Evolutionary conservation across 2,888 invertebrate genomes (phyloP).

Genomic region (Creontiades dilutus): DNA sequence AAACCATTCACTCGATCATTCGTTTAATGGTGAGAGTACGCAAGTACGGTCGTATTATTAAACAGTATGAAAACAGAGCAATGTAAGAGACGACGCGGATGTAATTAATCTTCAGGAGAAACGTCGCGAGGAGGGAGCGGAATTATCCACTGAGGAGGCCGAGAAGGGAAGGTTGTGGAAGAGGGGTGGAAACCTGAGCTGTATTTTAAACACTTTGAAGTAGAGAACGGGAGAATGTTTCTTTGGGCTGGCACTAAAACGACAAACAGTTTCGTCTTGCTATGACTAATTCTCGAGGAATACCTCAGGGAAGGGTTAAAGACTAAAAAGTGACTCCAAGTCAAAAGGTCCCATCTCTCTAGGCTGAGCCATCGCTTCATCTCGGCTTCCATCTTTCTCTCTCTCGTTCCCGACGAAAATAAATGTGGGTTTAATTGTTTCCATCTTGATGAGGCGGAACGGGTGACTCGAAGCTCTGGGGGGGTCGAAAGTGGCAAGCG

Average conservation of each 20-base stretch:
- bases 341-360: not conserved
- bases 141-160: too few species aligned
- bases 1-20: not conserved
- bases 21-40: not conserved
- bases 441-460: conserved; percentile 55
- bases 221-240: conserved; percentile 39
- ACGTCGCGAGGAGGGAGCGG: not conserved
- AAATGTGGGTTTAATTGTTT: conserved; percentile 72
- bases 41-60: not conserved
- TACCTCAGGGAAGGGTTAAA: not conserved
- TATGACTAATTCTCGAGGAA: conserved; percentile 62
- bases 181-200: conserved; percentile 58
- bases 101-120: not conserved
- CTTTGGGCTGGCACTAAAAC: conserved; percentile 31
- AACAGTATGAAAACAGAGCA: not conserved
- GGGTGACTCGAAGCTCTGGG: not conserved
- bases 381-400: conserved; percentile 27
- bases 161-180: not conserved
- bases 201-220: conserved; percentile 66
- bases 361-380: not conserved
- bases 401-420: conserved; percentile 58
- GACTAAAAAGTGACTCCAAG: not conserved
- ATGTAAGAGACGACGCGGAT: not conserved
- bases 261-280: conserved; percentile 61
- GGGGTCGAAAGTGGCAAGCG: not conserved